Evolutionary conservation across 2,888 invertebrate species (phyloP).

Genomic region (Caenorhabditis uteleia): DNA sequence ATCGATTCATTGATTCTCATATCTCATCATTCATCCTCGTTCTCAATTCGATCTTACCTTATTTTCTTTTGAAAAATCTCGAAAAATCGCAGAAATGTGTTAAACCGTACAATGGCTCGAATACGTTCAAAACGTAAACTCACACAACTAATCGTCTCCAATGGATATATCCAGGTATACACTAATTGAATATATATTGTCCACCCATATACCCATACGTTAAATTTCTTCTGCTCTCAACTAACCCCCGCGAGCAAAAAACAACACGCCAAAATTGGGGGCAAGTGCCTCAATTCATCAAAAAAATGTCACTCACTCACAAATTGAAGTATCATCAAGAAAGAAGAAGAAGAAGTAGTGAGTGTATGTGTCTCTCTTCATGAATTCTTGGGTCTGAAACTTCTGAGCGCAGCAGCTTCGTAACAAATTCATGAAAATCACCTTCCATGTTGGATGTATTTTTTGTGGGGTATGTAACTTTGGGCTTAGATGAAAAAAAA

Average conservation of each 20-base stretch:
- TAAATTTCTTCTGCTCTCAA: no score
- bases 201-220: no score
- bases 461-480: no score
- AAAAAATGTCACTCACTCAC: no score
- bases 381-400: neutral
- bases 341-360: slow-evolving; percentile 1
- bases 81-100: neutral
- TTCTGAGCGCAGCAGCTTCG: slow-evolving; percentile 7
- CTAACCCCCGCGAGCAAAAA: no score
- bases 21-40: neutral
- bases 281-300: no score
- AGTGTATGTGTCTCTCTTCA: neutral
- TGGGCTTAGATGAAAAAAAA: no score
- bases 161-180: slow-evolving; percentile 64
- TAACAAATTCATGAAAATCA: slow-evolving; percentile 42
- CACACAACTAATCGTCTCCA: slow-evolving; percentile 58
- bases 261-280: no score
- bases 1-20: no score
- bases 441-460: slow-evolving; percentile 8
- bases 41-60: slow-evolving; percentile 2
- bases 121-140: slow-evolving; percentile 38
- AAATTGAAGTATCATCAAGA: slow-evolving; percentile 21
- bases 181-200: no score
- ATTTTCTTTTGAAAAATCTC: neutral
- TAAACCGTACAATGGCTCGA: slow-evolving; percentile 10